These are phyloP conservation scores for Physocephala rufipes DNA, from an alignment of 2,888 invertebrate species.

Conservation along the genomic window DNA sequence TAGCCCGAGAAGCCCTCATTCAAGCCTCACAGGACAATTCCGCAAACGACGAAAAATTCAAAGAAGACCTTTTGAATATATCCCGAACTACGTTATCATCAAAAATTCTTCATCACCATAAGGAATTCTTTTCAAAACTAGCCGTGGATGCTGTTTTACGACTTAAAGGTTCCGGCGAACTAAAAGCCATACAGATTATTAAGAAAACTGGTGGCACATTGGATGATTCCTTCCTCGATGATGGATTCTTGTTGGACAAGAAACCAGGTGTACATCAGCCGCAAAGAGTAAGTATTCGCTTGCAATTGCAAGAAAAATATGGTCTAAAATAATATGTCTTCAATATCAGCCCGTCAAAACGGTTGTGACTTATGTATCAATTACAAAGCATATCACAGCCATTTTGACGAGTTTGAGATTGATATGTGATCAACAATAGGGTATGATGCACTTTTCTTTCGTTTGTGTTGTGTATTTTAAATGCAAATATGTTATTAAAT, in stretches of 20 bases:
- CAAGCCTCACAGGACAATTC: slow-evolving; percentile 85
- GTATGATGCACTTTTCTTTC: not conserved
- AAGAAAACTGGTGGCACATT: slow-evolving; percentile 95
- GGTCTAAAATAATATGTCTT: slow-evolving; percentile 31
- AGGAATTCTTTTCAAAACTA: slow-evolving; percentile 93
- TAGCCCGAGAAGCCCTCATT: slow-evolving; percentile 84
- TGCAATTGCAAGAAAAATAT: not conserved
- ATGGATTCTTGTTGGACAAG: slow-evolving; percentile 94
- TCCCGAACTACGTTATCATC: slow-evolving; percentile 97
- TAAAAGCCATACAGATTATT: slow-evolving; percentile 96
- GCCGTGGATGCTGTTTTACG: slow-evolving; percentile 96
- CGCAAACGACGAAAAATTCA: slow-evolving; percentile 78
- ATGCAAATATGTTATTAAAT: too few species aligned
- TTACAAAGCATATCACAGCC: slow-evolving; percentile 63
- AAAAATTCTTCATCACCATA: slow-evolving; percentile 96
- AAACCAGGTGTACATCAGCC: slow-evolving; percentile 98
- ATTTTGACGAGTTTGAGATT: slow-evolving; percentile 65
- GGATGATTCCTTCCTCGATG: slow-evolving; percentile 95
- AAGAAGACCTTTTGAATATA: slow-evolving; percentile 92
- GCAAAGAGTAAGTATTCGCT: slow-evolving; percentile 67
- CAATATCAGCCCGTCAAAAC: slow-evolving; percentile 61
- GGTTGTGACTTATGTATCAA: slow-evolving; percentile 66
- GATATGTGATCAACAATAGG: slow-evolving; percentile 39
- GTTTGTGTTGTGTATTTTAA: too few species aligned
- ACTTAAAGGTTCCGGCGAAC: slow-evolving; percentile 93